phyloP scores from a whole-genome alignment of 1,140 invertebrate species.

The Ceratoteleas bidentatus region DNA sequence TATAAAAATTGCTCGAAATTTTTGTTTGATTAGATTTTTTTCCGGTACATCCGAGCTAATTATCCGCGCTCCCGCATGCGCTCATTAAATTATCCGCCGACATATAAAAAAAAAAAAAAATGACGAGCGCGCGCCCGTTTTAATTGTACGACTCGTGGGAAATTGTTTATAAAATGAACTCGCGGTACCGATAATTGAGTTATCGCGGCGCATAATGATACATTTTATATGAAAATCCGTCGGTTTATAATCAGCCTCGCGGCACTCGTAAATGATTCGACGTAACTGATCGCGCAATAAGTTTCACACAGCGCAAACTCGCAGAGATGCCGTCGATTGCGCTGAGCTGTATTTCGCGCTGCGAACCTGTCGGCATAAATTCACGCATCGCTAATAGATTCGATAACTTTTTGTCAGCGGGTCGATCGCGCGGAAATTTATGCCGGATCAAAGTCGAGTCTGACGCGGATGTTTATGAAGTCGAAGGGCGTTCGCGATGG shows the following conservation, averaged over 20 bases:
- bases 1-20: no score
- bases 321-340: no score
- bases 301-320: background rate
- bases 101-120: background rate
- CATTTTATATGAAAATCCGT: conserved; percentile 23
- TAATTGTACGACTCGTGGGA: conserved; percentile 7
- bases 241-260: conserved; percentile 9
- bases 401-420: conserved; percentile 7
- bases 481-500: conserved; percentile 39
- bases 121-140: background rate
- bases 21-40: no score
- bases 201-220: conserved; percentile 15
- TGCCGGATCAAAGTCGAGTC: conserved; percentile 10
- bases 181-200: conserved; percentile 10
- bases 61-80: background rate
- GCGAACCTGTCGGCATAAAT: no score
- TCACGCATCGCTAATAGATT: no score
- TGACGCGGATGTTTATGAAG: conserved; percentile 28
- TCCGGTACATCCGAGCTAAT: no score
- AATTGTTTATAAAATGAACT: conserved; percentile 16
- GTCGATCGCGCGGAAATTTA: background rate
- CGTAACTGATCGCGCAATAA: conserved; percentile 4
- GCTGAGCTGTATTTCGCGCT: no score
- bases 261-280: conserved; percentile 8
- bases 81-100: background rate